Percentiles rank a stretch among this genome's conserved stretches.
These are phyloP conservation scores for Amblyjoppa proteus DNA, from an alignment of 2,888 invertebrate species.

Conservation along the genomic window DNA sequence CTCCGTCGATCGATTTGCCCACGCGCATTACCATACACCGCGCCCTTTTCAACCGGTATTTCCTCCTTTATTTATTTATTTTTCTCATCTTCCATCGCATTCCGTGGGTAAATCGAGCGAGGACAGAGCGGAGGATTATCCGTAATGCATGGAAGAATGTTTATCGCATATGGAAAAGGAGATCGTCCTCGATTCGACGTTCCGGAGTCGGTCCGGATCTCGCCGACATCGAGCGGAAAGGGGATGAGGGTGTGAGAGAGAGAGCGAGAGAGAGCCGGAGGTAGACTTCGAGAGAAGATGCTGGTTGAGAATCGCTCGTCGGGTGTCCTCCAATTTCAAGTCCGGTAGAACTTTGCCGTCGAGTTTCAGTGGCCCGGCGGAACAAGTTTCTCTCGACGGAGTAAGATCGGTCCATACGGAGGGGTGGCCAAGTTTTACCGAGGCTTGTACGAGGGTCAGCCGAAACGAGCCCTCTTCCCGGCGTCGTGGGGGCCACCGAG, in stretches of 20 bases:
- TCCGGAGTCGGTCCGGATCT: not conserved
- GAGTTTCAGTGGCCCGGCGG: slow-evolving; percentile 44
- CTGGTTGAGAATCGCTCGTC: slow-evolving; percentile 51
- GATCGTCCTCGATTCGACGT: not conserved
- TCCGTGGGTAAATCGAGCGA: not conserved
- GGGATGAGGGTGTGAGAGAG: slow-evolving; percentile 16
- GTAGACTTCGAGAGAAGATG: slow-evolving; percentile 25
- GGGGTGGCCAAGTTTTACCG: slow-evolving; percentile 47
- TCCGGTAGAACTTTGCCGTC: slow-evolving; percentile 63
- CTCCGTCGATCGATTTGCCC: slow-evolving; percentile 60
- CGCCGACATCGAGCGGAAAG: not conserved
- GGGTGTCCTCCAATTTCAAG: slow-evolving; percentile 67
- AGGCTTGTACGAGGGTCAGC: slow-evolving; percentile 27
- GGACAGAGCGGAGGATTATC: not conserved
- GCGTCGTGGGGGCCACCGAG: slow-evolving; percentile 12
- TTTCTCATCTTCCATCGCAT: not conserved
- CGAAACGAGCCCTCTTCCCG: slow-evolving; percentile 38
- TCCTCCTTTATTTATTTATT: not conserved
- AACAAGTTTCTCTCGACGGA: slow-evolving; percentile 59
- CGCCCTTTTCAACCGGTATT: not conserved
- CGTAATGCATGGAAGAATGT: not conserved
- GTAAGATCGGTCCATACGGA: slow-evolving; percentile 45
- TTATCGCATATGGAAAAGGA: not conserved
- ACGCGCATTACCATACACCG: slow-evolving; percentile 2
- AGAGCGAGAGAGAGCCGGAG: slow-evolving; percentile 11